phyloP scores from a whole-genome alignment of 2,888 invertebrate species.

The Polydrusus pterygomalis region DNA sequence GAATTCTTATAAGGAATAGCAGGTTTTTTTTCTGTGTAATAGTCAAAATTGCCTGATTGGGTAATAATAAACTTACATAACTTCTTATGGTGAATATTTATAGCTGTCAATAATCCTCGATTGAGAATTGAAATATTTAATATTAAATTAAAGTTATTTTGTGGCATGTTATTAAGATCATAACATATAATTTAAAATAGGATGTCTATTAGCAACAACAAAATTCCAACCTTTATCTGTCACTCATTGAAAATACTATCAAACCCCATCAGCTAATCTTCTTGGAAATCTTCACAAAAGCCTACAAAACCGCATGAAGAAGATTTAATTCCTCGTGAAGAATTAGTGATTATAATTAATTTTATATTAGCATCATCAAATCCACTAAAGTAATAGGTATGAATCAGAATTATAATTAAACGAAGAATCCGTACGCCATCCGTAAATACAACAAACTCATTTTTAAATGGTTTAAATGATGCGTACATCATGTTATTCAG shows the following conservation, averaged over 20 bases:
- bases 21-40: no score
- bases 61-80: no score
- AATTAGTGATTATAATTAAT: constrained; percentile 20
- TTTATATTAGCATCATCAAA: constrained; percentile 6
- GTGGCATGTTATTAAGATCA: no score
- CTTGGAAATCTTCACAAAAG: constrained; percentile 12
- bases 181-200: no score
- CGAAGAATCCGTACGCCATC: constrained; percentile 41
- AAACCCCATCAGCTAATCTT: neutral
- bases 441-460: constrained; percentile 13
- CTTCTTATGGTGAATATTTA: no score
- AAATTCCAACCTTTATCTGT: constrained; percentile 9
- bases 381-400: constrained; percentile 7
- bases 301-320: constrained; percentile 12
- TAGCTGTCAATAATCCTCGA: no score
- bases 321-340: constrained; percentile 14
- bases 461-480: constrained; percentile 44
- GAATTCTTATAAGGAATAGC: no score
- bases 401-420: constrained; percentile 49
- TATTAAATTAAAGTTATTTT: no score
- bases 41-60: no score
- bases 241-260: constrained; percentile 7
- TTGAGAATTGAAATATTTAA: no score
- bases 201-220: neutral
- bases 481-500: constrained; percentile 49